Evolutionary conservation across 2,888 invertebrate species (phyloP).

Genomic region (Aphidoletes aphidimyza): DNA sequence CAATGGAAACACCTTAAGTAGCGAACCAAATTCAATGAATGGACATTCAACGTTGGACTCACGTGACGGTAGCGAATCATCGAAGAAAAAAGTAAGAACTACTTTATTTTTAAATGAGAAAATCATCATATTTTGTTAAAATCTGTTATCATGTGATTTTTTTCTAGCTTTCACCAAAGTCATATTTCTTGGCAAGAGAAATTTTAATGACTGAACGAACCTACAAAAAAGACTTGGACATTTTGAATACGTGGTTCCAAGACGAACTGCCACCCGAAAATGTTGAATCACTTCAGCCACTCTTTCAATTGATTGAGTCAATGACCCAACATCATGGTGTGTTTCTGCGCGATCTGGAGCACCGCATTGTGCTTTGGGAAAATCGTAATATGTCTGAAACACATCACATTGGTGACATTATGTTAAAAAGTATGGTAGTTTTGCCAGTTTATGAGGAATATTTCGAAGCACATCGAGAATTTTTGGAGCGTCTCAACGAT

Average conservation of each 20-base stretch:
- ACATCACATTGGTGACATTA: slow-evolving; percentile 80
- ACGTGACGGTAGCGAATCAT: slow-evolving; percentile 22
- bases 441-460: slow-evolving; percentile 77
- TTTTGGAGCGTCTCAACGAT: slow-evolving; percentile 83
- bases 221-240: slow-evolving; percentile 92
- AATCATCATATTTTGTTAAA: neutral
- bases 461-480: slow-evolving; percentile 78
- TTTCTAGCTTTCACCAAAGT: slow-evolving; percentile 72
- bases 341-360: slow-evolving; percentile 82
- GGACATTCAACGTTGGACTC: slow-evolving; percentile 48
- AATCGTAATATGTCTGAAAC: slow-evolving; percentile 69
- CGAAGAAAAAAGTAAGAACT: slow-evolving; percentile 35
- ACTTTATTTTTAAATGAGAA: neutral
- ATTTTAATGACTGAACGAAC: slow-evolving; percentile 95
- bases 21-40: slow-evolving; percentile 12
- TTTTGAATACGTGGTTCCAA: slow-evolving; percentile 84
- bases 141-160: slow-evolving; percentile 54
- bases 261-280: slow-evolving; percentile 75
- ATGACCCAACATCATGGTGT: slow-evolving; percentile 85
- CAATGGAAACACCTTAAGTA: slow-evolving; percentile 36
- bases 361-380: slow-evolving; percentile 80
- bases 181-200: slow-evolving; percentile 90
- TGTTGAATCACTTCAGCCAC: slow-evolving; percentile 67
- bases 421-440: slow-evolving; percentile 75
- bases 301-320: slow-evolving; percentile 77